Evolutionary conservation across 2,797 vertebrate genomes (phyloP).

Genomic region (Parambassis ranga): DNA sequence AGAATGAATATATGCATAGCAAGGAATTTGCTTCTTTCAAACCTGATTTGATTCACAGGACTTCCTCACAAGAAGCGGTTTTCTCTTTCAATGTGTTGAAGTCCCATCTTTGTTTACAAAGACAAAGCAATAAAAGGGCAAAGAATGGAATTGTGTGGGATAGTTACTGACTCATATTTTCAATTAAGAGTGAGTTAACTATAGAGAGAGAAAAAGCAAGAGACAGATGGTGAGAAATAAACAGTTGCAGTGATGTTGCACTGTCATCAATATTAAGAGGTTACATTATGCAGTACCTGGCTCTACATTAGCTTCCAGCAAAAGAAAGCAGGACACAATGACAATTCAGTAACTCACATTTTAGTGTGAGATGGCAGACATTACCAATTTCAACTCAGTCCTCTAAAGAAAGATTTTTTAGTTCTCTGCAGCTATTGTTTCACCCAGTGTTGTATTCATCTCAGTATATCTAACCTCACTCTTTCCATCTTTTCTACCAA

Average conservation of each 20-base stretch:
- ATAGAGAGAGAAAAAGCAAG: neutral
- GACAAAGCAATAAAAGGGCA: neutral
- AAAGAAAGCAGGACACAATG: neutral
- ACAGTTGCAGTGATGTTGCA: neutral
- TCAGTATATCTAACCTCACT: neutral
- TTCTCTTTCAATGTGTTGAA: neutral
- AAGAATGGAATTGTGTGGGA: neutral
- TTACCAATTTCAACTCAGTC: neutral
- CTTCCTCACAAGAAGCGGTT: neutral
- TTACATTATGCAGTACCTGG: neutral
- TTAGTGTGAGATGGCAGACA: no score
- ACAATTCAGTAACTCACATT: neutral
- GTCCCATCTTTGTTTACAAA: neutral
- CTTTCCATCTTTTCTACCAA: neutral
- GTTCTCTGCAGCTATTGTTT: neutral
- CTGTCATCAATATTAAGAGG: conserved; percentile 2
- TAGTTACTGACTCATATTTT: neutral
- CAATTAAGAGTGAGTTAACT: neutral
- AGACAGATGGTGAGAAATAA: conserved; percentile 12
- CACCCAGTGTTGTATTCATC: neutral
- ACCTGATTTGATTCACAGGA: neutral
- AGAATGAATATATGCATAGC: neutral
- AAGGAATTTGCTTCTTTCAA: neutral
- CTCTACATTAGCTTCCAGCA: neutral
- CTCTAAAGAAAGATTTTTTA: neutral